Conservation (phyloP, 2,113 vertebrate genomes). For the Sapajus apella region DNA sequence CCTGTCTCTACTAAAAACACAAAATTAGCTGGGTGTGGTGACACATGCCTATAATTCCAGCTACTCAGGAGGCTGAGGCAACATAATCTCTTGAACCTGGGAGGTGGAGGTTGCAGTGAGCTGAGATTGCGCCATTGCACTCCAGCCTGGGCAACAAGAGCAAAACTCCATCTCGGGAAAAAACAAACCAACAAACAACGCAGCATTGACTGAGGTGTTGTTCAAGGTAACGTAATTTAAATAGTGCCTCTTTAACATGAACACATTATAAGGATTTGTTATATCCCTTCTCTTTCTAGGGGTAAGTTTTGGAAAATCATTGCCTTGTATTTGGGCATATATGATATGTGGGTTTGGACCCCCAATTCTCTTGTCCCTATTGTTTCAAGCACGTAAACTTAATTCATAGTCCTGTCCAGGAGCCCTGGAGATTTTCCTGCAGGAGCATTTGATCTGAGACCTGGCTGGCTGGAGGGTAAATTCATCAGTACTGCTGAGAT, state of each 20-base stretch:
- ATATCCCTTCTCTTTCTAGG: neutral
- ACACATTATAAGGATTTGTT: neutral
- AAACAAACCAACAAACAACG: no score
- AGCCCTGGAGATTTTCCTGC: neutral
- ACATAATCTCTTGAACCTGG: no score
- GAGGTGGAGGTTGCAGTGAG: no score
- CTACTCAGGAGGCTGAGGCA: no score
- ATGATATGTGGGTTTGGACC: neutral
- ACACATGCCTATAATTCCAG: no score
- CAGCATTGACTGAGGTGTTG: neutral
- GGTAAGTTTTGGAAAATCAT: neutral
- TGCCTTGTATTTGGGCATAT: neutral
- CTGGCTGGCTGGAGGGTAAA: neutral
- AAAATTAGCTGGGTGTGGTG: no score
- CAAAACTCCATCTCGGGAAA: no score
- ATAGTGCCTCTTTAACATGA: neutral
- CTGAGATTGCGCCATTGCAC: no score
- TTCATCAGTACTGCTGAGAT: neutral
- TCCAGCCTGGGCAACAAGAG: no score
- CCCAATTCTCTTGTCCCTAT: neutral
- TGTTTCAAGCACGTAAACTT: neutral
- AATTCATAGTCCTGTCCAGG: neutral
- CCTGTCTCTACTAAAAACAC: no score
- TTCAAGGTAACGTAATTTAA: neutral
- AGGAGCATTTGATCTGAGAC: neutral